These are phyloP conservation scores for Speoplatyrhinus poulsoni DNA, from an alignment of 2,113 vertebrate species.

Conservation along the genomic window DNA sequence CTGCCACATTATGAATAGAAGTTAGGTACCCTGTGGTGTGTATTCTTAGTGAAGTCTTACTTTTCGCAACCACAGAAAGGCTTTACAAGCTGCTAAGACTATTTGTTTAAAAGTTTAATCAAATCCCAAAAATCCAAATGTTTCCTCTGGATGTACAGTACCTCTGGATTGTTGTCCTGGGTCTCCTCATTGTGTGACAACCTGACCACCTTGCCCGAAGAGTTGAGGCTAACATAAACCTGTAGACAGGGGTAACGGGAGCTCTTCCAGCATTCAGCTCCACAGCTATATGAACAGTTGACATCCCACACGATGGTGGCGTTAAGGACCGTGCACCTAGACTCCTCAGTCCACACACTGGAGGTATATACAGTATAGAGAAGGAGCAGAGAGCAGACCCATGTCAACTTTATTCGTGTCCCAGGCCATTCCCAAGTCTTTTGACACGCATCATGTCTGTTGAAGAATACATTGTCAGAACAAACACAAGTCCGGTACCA, in stretches of 20 bases:
- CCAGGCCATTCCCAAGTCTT: too few species aligned
- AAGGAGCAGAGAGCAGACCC: background rate
- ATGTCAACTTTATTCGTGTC: too few species aligned
- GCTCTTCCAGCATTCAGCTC: conserved; percentile 86
- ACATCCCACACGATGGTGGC: conserved; percentile 85
- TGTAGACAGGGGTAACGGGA: conserved; percentile 93
- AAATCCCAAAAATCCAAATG: background rate
- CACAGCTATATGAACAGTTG: conserved; percentile 92
- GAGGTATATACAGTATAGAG: conserved; percentile 18
- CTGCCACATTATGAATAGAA: too few species aligned
- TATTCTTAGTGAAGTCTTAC: too few species aligned
- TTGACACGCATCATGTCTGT: too few species aligned
- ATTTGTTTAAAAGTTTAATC: background rate
- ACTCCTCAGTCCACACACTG: conserved; percentile 90
- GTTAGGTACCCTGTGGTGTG: too few species aligned
- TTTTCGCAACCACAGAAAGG: too few species aligned
- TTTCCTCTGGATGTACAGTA: conserved; percentile 35
- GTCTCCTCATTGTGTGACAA: conserved; percentile 90
- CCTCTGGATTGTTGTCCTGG: conserved; percentile 88
- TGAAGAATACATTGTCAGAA: too few species aligned
- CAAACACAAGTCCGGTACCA: too few species aligned
- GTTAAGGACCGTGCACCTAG: conserved; percentile 86
- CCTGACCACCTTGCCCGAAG: conserved; percentile 84
- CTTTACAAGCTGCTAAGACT: too few species aligned
- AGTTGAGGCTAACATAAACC: conserved; percentile 89